Percentiles rank a stretch among this genome's conserved stretches.
These are phyloP conservation scores for Riparia riparia DNA, from an alignment of 2,113 vertebrate genomes.

Conservation along the genomic window DNA sequence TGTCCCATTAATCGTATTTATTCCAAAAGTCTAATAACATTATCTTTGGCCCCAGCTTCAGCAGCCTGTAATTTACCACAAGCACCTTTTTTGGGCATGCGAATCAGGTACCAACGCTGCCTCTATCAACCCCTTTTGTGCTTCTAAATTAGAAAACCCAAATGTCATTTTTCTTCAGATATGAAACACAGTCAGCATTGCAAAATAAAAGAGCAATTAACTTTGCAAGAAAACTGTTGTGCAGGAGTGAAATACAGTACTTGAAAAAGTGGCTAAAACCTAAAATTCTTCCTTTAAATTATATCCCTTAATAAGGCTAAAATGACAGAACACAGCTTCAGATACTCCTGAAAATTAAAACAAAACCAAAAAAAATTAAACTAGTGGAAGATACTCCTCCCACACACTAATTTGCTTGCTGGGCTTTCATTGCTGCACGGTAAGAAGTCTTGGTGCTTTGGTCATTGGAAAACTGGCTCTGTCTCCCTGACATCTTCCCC, in stretches of 20 bases:
- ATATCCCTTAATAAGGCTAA: neutral
- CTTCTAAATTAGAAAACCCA: constrained; percentile 75
- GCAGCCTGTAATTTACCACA: constrained; percentile 48
- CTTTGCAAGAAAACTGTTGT: constrained; percentile 32
- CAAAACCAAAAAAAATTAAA: neutral
- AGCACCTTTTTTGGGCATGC: neutral
- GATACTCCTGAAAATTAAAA: neutral
- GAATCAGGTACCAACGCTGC: neutral
- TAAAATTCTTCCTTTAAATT: neutral
- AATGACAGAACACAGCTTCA: neutral
- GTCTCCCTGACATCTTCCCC: neutral
- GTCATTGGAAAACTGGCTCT: neutral
- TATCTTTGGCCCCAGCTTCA: constrained; percentile 59
- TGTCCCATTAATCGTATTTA: constrained; percentile 47
- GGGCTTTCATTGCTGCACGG: neutral
- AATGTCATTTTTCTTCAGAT: constrained; percentile 46
- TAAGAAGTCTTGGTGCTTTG: neutral
- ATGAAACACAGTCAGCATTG: constrained; percentile 58
- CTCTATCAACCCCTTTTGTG: constrained; percentile 62
- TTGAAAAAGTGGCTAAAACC: neutral
- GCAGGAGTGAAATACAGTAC: neutral
- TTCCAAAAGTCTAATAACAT: constrained; percentile 24
- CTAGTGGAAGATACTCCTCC: neutral
- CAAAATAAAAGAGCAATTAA: constrained; percentile 74
- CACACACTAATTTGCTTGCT: neutral